phyloP scores from a whole-genome alignment of 2,888 invertebrate genomes.

The Saturnia japonica region DNA sequence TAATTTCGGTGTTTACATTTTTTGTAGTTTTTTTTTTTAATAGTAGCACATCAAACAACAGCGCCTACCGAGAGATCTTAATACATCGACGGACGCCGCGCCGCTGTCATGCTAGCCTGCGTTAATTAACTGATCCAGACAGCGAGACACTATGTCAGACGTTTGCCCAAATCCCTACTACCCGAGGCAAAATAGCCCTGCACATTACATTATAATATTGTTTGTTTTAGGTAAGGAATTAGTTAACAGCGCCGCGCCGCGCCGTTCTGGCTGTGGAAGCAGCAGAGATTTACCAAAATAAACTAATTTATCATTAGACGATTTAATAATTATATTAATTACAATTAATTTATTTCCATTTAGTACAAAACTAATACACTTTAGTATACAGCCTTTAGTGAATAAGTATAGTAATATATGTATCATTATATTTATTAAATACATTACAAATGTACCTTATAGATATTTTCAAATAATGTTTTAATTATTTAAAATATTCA shows the following conservation, averaged over 20 bases:
- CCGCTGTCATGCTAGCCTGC: too few species aligned
- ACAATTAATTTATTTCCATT: neutral
- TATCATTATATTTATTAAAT: neutral
- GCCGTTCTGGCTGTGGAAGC: neutral
- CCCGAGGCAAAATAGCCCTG: too few species aligned
- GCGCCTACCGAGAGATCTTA: too few species aligned
- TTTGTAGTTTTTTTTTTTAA: too few species aligned
- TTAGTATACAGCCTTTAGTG: neutral
- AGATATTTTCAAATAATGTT: neutral
- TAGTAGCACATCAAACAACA: too few species aligned
- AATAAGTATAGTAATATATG: neutral
- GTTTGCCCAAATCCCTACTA: too few species aligned
- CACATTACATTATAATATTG: too few species aligned
- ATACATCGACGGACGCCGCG: too few species aligned
- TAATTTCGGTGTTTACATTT: too few species aligned
- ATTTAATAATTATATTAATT: neutral
- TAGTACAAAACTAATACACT: neutral
- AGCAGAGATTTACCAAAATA: neutral
- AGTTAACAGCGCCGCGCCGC: too few species aligned
- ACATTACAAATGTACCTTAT: neutral
- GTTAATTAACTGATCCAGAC: too few species aligned
- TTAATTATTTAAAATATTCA: neutral
- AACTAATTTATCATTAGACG: neutral
- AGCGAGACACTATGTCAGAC: too few species aligned
- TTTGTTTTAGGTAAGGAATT: neutral